phyloP scores from a whole-genome alignment of 2,888 invertebrate species.

The Parnassius smintheus region DNA sequence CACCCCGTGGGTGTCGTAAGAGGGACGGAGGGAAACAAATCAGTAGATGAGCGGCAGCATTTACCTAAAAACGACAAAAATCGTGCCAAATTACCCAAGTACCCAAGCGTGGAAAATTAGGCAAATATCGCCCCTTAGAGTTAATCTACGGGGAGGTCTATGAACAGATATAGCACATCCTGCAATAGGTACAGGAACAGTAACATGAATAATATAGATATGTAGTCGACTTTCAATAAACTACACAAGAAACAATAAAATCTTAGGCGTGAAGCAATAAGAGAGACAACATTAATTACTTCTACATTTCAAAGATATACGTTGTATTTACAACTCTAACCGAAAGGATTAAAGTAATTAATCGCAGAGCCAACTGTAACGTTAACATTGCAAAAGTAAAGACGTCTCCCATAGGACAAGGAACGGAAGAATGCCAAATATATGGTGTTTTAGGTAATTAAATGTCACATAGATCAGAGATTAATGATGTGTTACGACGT shows the following conservation, averaged over 20 bases:
- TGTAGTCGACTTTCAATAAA: conserved; percentile 34
- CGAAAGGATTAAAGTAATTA: conserved; percentile 31
- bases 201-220: conserved; percentile 22
- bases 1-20: too few species aligned
- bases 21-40: too few species aligned
- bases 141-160: too few species aligned
- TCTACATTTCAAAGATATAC: conserved; percentile 32
- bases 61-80: too few species aligned
- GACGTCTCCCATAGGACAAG: conserved; percentile 52
- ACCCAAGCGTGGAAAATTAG: too few species aligned
- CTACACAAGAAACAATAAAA: conserved; percentile 66
- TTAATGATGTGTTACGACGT: conserved; percentile 78
- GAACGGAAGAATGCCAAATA: conserved; percentile 76
- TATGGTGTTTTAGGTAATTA: conserved; percentile 81
- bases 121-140: too few species aligned
- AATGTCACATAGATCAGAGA: conserved; percentile 80
- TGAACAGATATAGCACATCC: too few species aligned
- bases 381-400: conserved; percentile 28
- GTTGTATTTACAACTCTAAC: conserved; percentile 34
- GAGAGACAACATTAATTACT: conserved; percentile 74
- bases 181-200: too few species aligned
- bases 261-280: conserved; percentile 80
- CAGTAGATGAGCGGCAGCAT: too few species aligned
- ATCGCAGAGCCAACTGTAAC: conserved; percentile 19
- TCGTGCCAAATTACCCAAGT: too few species aligned